These are phyloP conservation scores for Syndactyla subalaris DNA, from an alignment of 2,797 vertebrate genomes.

Conservation along the genomic window DNA sequence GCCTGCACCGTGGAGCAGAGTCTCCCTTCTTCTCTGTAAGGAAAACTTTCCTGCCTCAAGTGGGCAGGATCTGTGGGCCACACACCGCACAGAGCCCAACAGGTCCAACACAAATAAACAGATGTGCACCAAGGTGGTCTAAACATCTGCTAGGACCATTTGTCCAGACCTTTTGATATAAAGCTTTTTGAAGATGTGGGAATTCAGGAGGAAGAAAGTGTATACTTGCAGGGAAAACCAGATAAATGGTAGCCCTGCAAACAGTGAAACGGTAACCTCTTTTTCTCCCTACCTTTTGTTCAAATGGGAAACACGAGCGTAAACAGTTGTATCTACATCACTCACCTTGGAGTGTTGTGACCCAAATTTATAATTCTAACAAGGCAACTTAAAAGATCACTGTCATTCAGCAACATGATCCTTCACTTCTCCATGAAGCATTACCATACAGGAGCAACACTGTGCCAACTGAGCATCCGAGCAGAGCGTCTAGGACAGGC, in stretches of 20 bases:
- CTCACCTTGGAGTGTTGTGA: neutral
- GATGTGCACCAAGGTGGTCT: neutral
- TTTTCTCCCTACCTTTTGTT: neutral
- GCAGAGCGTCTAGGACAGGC: neutral
- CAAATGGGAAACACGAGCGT: neutral
- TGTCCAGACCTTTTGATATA: neutral
- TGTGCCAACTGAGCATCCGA: neutral
- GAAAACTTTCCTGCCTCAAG: neutral
- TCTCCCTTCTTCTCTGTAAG: neutral
- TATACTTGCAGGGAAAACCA: neutral
- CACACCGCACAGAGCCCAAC: neutral
- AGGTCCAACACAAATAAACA: neutral
- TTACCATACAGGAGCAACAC: neutral
- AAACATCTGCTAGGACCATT: conserved; percentile 15
- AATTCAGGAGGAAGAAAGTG: neutral
- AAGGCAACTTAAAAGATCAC: neutral
- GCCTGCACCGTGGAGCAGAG: neutral
- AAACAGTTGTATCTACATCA: neutral
- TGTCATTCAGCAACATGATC: neutral
- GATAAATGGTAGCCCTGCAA: neutral
- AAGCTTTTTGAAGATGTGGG: neutral
- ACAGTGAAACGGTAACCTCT: neutral
- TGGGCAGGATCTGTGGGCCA: neutral
- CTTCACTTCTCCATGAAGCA: neutral
- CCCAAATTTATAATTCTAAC: neutral